Evolutionary conservation across 2,888 invertebrate species (phyloP), one percentile per base, ranked within the genome.

Genomic region (Ypsolopha sequella): DNA sequence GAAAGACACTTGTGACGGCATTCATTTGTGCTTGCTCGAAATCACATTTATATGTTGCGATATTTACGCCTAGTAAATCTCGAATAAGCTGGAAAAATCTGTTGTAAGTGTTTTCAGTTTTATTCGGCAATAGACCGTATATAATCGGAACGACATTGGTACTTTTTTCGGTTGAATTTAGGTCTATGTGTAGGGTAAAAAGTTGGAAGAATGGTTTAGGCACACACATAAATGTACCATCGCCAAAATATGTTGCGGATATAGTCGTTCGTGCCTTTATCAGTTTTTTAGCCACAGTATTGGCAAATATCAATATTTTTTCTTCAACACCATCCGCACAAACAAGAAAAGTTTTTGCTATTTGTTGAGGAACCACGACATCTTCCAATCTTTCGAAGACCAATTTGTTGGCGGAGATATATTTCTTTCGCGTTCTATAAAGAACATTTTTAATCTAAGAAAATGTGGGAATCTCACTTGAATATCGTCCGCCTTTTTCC

Each of bases 111-210:
- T 14, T 41, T 41, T 50, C 35, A 41, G 50, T 41, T 41, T 50
- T 50, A 33, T 50, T 50, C 9, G 43, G 41, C 36, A 50, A 41
- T 35, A 50, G 34, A 50, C 41, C 41, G 35, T 34, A 43, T 11
- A 43, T 43, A 33, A 50, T 36, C 35, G 50, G 50, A 41, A 50
- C 35, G 35, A 50, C 43, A 36, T 43, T 50, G 36, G 34, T 50
- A 7, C 24, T 46, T 8, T n/a, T 33, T 11, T 46, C 10, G 33
- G 8, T 14, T 13, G 33, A 46, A 10, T 46, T 33, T 24, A 7
- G 33, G 9, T 43, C 43, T 8, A 43, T n/a, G 33, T 46, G 46
- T 9, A 46, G 9, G 7, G 34, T 46, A 9, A 46, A 46, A 8
- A 46, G 14, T 46, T 46, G 46, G 10, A 10, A 46, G 34, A 33